Percentiles rank a stretch among this genome's conserved stretches.
Evolutionary conservation across 2,113 vertebrate genomes (phyloP).

Genomic region (Mus spicilegus): DNA sequence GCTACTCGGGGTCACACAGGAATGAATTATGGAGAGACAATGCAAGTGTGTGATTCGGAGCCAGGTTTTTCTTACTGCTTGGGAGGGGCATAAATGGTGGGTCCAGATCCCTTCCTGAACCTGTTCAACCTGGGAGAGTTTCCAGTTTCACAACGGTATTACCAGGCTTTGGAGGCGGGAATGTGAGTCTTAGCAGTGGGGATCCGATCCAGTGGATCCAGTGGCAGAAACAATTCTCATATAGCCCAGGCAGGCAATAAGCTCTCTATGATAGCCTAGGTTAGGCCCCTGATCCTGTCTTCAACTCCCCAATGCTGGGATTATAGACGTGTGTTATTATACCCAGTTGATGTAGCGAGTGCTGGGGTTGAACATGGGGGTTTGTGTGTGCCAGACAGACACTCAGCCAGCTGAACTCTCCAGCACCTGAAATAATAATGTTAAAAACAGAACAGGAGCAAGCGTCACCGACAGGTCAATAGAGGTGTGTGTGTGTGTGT

Average conservation of each 20-base stretch:
- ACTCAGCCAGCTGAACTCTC: background rate
- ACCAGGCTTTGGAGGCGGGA: background rate
- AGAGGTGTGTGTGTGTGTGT: too few relatives aligned
- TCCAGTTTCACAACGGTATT: background rate
- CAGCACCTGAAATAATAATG: background rate
- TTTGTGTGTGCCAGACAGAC: background rate
- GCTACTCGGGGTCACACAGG: constrained; percentile 69
- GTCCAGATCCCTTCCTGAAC: background rate
- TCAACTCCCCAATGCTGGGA: background rate
- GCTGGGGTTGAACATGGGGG: background rate
- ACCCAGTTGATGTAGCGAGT: too few relatives aligned
- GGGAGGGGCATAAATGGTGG: background rate
- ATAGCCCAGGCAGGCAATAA: background rate
- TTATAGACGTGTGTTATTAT: background rate
- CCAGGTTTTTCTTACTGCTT: background rate
- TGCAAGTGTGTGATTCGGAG: background rate
- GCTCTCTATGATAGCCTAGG: background rate
- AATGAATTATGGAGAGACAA: background rate
- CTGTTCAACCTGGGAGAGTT: background rate
- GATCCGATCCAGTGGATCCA: background rate
- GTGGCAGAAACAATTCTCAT: too few relatives aligned
- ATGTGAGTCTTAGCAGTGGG: background rate
- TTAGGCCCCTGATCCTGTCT: background rate
- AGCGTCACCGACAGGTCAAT: background rate
- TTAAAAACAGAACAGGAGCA: background rate